These are phyloP conservation scores for Bombus breviceps DNA, from an alignment of 1,140 invertebrate genomes.

Conservation along the genomic window DNA sequence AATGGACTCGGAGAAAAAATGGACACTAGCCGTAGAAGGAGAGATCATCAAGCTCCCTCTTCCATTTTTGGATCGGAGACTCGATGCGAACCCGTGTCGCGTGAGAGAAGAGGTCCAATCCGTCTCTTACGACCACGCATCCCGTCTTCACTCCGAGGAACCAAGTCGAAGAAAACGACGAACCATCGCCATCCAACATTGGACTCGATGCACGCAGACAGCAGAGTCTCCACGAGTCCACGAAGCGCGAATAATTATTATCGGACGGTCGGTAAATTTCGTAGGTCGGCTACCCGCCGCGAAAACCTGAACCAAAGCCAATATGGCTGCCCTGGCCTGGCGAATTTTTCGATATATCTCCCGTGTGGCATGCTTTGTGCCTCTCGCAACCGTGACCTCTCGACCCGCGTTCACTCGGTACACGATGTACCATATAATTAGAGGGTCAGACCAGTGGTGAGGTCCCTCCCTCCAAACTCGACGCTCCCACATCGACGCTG, in stretches of 20 bases:
- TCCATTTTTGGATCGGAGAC: conserved; percentile 11
- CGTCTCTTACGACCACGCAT: conserved; percentile 21
- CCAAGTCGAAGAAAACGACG: background rate
- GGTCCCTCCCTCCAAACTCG: conserved; percentile 46
- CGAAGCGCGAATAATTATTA: conserved; percentile 50
- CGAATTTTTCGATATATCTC: conserved; percentile 68
- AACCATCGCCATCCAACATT: background rate
- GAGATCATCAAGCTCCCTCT: background rate
- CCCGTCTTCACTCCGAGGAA: background rate
- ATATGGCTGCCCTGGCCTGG: conserved; percentile 18
- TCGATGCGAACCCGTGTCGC: background rate
- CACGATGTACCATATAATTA: conserved; percentile 74
- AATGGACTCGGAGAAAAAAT: background rate
- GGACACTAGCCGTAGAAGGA: background rate
- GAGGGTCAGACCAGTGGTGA: conserved; percentile 61
- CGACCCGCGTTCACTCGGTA: conserved; percentile 61
- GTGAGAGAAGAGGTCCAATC: background rate
- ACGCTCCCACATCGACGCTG: conserved; percentile 37
- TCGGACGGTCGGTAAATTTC: conserved; percentile 44
- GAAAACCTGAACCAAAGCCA: conserved; percentile 25
- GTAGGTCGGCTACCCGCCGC: conserved; percentile 42
- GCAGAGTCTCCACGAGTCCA: background rate
- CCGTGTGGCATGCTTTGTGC: conserved; percentile 56
- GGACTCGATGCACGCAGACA: background rate
- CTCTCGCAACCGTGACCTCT: conserved; percentile 64